Base-by-base conservation (phyloP, 2,113 vertebrate species). In the Motacilla tschutschensis region DNA sequence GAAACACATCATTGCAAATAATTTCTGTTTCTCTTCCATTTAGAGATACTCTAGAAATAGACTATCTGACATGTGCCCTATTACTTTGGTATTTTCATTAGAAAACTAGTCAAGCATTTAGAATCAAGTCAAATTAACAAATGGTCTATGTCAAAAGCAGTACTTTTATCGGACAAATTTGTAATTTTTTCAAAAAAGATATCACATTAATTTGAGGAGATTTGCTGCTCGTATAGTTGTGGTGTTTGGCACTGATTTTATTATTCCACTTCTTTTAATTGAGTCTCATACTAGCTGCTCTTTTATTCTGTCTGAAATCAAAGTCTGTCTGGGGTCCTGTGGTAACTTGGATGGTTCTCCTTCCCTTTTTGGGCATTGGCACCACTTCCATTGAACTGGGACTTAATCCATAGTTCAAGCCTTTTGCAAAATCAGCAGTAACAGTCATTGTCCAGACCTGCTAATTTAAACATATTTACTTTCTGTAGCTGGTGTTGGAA, bases 401-500 rank as follows among this genome's bases (percentile, higher is more conserved):
- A 90, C 22, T 79, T 90, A 75, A 89, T 75, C 66, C 70, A 24
- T 54, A 73, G 62, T 80, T 85, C 33, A 19, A 79, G 64, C 63
- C 67, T 70, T 66, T 29, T 70, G 65, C 59, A 86, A 55, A 92
- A 84, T 79, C 81, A 91, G 57, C 81, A 90, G 36, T 44, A 66
- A 41, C 35, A 79, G 53, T 75, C 70, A 58, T 79, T 93, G 81
- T 92, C 90, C 76, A 80, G 89, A 85, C 57, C 38, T 83, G 85
- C 78, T 91, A 80, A 78, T 85, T 94, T 81, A 90, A 92, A 92
- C 74, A 55, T 88, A 80, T 22, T 78, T 83, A 38, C 38, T 89
- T 91, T 79, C 78, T 85, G 86, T 55, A 70, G 51, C 86, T 84
- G 17, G 17, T 40, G 67, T 51, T 86, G 66, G 79, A 88, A 82